Evolutionary conservation across 2,888 invertebrate genomes (phyloP).

Genomic region (Silvanus unidentatus): DNA sequence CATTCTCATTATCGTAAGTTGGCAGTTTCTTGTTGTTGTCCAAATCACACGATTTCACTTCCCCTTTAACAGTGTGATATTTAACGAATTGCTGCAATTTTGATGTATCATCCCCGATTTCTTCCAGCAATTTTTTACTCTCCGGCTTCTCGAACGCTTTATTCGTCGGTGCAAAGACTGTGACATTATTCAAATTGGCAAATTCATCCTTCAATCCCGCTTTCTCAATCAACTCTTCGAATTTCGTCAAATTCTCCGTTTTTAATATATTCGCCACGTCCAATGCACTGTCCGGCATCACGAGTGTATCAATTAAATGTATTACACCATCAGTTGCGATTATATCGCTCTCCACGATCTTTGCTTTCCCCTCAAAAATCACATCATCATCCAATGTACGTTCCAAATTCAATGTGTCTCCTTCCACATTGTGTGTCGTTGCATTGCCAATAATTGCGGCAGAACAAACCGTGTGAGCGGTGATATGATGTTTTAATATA

Average conservation of each 20-base stretch:
- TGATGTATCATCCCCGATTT: constrained; percentile 42
- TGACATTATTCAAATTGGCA: constrained; percentile 53
- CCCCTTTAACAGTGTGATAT: constrained; percentile 57
- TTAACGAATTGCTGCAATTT: constrained; percentile 55
- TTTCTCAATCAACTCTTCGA: constrained; percentile 51
- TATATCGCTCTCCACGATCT: constrained; percentile 54
- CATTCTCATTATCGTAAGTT: constrained; percentile 44
- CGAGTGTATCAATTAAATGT: constrained; percentile 60
- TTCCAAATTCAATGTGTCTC: constrained; percentile 47
- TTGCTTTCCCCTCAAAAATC: constrained; percentile 54
- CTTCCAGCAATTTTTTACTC: constrained; percentile 39
- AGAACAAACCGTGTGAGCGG: constrained; percentile 62
- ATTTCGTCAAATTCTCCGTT: constrained; percentile 56
- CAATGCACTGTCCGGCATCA: constrained; percentile 56
- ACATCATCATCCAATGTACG: constrained; percentile 50
- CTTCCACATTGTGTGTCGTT: constrained; percentile 50
- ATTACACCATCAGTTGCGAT: constrained; percentile 70
- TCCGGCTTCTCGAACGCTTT: constrained; percentile 54
- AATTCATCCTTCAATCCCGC: constrained; percentile 53
- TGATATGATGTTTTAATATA: constrained; percentile 60
- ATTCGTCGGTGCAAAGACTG: constrained; percentile 61
- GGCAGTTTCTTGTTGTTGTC: constrained; percentile 50
- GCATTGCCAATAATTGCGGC: constrained; percentile 53
- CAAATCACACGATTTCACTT: constrained; percentile 52
- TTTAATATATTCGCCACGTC: constrained; percentile 48